These are phyloP conservation scores for Sesamia inferens DNA, from an alignment of 2,888 invertebrate species.

Conservation along the genomic window DNA sequence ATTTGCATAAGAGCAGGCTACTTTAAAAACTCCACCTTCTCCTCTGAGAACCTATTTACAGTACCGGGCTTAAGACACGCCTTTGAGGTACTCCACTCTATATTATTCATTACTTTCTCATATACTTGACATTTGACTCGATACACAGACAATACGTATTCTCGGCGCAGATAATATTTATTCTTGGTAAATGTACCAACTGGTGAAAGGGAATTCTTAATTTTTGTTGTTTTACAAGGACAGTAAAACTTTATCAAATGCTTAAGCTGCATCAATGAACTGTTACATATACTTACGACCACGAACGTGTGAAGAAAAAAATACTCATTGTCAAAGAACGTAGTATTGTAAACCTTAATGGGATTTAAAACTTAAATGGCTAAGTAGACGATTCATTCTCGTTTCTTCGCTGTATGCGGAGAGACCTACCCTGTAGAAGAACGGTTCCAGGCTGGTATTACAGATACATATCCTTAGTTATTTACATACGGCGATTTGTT, in stretches of 20 bases:
- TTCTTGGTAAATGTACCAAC: not conserved
- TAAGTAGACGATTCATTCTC: not conserved
- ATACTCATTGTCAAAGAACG: no score
- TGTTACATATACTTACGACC: not conserved
- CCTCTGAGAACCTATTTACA: not conserved
- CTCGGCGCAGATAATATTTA: not conserved
- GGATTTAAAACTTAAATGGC: not conserved
- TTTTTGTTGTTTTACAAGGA: slow-evolving; percentile 16
- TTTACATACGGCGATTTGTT: not conserved
- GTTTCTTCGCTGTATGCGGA: not conserved
- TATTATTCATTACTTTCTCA: slow-evolving; percentile 4
- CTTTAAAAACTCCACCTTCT: not conserved
- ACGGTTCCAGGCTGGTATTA: not conserved
- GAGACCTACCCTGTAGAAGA: no score
- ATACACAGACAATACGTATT: not conserved
- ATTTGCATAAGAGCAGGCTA: not conserved
- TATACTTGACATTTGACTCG: not conserved
- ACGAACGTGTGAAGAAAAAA: not conserved
- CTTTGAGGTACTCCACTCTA: slow-evolving; percentile 21
- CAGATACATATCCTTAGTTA: not conserved
- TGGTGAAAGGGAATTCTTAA: slow-evolving; percentile 3
- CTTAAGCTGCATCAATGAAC: not conserved
- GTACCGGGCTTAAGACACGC: slow-evolving; percentile 3
- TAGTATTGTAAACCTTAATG: not conserved
- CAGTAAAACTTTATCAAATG: not conserved